Percentiles rank a stretch among this genome's conserved stretches.
These are phyloP conservation scores for Mesembrinibis cayennensis DNA, from an alignment of 2,113 vertebrate species.

Conservation along the genomic window DNA sequence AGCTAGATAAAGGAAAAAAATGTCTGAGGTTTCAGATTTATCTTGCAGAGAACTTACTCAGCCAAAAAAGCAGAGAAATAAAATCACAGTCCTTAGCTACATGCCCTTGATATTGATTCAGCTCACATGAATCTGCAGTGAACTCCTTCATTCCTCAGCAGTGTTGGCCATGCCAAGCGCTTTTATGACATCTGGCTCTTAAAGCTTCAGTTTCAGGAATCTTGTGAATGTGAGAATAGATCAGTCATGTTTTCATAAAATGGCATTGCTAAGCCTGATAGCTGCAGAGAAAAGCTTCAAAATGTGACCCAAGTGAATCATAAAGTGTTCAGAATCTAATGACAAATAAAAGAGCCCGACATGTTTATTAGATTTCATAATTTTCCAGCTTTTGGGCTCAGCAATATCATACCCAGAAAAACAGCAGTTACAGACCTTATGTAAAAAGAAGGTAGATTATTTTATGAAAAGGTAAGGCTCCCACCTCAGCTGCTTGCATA, in stretches of 20 bases:
- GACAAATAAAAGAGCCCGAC: neutral
- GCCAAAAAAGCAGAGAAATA: neutral
- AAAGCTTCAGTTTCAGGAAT: neutral
- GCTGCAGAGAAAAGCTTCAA: neutral
- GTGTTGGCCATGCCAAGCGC: neutral
- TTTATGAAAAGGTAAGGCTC: neutral
- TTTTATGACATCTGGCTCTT: neutral
- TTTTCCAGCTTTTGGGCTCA: neutral
- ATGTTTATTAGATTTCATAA: neutral
- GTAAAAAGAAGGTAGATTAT: neutral
- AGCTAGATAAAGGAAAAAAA: neutral
- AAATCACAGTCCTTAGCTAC: neutral
- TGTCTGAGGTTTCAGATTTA: neutral
- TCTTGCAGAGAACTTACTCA: neutral
- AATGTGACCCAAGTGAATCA: slow-evolving; percentile 9
- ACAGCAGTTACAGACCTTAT: neutral
- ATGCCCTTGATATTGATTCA: neutral
- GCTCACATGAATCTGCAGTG: neutral
- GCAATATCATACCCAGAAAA: neutral
- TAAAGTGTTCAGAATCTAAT: neutral
- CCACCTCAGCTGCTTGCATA: neutral
- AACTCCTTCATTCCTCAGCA: neutral
- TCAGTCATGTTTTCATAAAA: neutral
- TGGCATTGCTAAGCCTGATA: neutral
- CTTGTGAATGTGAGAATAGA: neutral